These are phyloP conservation scores for Lepisosteus osseus DNA, from an alignment of 2,113 vertebrate genomes.

Conservation along the genomic window DNA sequence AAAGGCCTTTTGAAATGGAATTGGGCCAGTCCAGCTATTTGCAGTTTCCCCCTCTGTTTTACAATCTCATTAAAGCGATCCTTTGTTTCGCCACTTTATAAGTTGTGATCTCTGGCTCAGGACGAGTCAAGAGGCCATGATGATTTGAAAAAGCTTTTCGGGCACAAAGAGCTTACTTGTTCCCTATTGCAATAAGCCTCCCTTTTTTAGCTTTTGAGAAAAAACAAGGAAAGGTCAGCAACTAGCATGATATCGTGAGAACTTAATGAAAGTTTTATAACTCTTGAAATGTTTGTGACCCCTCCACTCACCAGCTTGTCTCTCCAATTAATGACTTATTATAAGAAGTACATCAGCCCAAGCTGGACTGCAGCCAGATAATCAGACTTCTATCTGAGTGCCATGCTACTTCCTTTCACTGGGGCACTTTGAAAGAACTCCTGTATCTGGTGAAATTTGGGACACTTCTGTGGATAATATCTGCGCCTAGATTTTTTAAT, in stretches of 20 bases:
- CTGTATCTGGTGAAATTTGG: too few relatives aligned
- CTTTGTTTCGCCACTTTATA: conserved; percentile 80
- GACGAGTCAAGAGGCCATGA: conserved; percentile 76
- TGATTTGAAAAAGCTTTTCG: conserved; percentile 69
- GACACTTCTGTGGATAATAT: too few relatives aligned
- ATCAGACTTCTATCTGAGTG: conserved; percentile 1
- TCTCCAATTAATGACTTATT: conserved; percentile 60
- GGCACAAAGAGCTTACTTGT: conserved; percentile 71
- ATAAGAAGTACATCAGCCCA: conserved; percentile 39
- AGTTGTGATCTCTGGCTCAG: conserved; percentile 79
- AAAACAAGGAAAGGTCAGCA: conserved; percentile 63
- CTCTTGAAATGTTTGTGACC: conserved; percentile 83
- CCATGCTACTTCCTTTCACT: conserved; percentile 8
- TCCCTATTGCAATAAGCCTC: conserved; percentile 42
- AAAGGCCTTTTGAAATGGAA: conserved; percentile 71
- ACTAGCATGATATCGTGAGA: conserved; percentile 75
- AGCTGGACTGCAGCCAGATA: conserved; percentile 33
- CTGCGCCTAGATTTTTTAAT: too few relatives aligned
- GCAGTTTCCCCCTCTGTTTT: conserved; percentile 50
- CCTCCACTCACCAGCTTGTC: conserved; percentile 70
- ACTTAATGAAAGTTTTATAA: conserved; percentile 84
- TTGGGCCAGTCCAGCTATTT: conserved; percentile 52
- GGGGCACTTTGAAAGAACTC: background rate
- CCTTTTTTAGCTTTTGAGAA: conserved; percentile 44
- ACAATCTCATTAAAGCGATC: conserved; percentile 76